Percentiles rank a stretch among this genome's conserved stretches.
Evolutionary conservation across 37 sponge, comb jelly and placozoan genomes (phyloP).

Genomic region (Cladorhizidae sp.): DNA sequence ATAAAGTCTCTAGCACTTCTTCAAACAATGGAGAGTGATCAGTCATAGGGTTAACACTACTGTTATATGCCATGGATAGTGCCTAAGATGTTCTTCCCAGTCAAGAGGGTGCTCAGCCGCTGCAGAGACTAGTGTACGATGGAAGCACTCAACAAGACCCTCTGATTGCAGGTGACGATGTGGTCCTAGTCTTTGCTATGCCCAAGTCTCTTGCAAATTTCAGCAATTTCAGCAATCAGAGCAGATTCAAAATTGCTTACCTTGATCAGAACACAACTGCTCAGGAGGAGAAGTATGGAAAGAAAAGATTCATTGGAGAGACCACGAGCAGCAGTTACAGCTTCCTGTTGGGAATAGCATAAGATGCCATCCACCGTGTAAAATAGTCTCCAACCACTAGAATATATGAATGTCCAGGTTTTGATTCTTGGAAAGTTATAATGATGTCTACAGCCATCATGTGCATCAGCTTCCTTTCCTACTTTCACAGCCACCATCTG

Average conservation of each 20-base stretch:
- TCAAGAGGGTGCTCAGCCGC: background rate
- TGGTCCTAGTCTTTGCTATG: conserved; percentile 3
- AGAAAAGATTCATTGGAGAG: background rate
- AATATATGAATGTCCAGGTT: conserved; percentile 2
- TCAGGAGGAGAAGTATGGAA: background rate
- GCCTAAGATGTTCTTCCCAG: conserved; percentile 2
- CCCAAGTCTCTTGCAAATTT: no score
- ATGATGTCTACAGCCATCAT: conserved; percentile 15
- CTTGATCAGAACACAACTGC: conserved; percentile 9
- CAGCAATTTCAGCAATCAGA: background rate
- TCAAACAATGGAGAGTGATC: no score
- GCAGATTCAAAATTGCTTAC: background rate
- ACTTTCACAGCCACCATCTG: no score
- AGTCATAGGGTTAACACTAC: background rate
- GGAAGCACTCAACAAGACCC: no score
- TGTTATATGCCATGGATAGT: conserved; percentile 2
- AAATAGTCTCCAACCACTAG: conserved; percentile 13
- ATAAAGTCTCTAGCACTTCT: no score
- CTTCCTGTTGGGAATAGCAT: conserved; percentile 4
- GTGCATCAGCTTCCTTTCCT: no score
- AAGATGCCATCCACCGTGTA: background rate
- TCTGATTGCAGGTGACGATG: no score
- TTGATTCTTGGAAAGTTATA: background rate
- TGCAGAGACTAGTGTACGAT: background rate
- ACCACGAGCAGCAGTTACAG: background rate